These are phyloP conservation scores for Axinella damicornis DNA, from an alignment of 37 sponge, comb jelly and placozoan genomes.

Conservation along the genomic window DNA sequence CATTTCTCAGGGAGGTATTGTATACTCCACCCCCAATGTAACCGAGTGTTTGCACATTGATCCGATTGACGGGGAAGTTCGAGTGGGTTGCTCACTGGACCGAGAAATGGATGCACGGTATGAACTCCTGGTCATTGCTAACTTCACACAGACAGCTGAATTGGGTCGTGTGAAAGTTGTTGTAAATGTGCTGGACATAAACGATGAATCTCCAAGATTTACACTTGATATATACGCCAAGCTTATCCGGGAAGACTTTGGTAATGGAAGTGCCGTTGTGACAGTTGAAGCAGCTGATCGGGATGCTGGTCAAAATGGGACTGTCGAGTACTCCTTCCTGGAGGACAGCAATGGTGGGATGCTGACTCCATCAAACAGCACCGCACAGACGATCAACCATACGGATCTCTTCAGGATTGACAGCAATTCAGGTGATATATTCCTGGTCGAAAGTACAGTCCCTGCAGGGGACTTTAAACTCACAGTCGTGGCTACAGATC, in stretches of 20 bases:
- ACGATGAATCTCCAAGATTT: conserved; percentile 64
- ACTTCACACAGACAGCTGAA: background rate
- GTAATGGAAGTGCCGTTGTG: conserved; percentile 22
- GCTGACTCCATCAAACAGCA: background rate
- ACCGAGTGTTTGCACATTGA: conserved; percentile 24
- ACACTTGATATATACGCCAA: conserved; percentile 17
- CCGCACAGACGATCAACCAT: too few relatives aligned
- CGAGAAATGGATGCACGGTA: conserved; percentile 7
- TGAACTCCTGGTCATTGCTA: conserved; percentile 12
- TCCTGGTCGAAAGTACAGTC: background rate
- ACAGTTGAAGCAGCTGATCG: conserved; percentile 19
- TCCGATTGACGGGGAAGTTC: conserved; percentile 6
- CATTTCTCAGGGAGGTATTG: background rate
- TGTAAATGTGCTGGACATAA: conserved; percentile 51
- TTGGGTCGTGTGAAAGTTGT: background rate
- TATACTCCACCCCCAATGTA: conserved; percentile 11
- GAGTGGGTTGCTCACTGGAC: conserved; percentile 16
- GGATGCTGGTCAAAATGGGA: conserved; percentile 34
- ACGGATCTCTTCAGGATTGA: conserved; percentile 12
- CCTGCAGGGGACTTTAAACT: conserved; percentile 51
- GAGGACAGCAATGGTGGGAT: too few relatives aligned
- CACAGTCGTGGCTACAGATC: conserved; percentile 37
- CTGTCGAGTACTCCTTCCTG: background rate
- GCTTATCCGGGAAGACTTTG: conserved; percentile 12
- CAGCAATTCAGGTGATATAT: conserved; percentile 25